phyloP scores from a whole-genome alignment of 1,140 invertebrate genomes.

The Trachelipus rathkii region DNA sequence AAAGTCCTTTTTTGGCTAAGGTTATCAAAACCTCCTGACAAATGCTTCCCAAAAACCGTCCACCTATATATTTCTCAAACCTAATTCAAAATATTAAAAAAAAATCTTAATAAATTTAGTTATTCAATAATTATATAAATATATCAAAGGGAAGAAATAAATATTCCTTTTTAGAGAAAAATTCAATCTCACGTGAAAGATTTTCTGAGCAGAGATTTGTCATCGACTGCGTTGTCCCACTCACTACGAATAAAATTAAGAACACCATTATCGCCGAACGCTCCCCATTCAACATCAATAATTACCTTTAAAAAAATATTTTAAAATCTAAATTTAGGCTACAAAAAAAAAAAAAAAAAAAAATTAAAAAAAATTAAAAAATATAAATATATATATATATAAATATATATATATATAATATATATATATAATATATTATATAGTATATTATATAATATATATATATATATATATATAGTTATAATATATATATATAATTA shows the following conservation, averaged over 20 bases:
- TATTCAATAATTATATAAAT: constrained; percentile 26
- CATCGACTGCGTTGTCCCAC: constrained; percentile 62
- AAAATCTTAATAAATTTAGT: too few relatives aligned
- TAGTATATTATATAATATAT: too few relatives aligned
- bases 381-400: too few relatives aligned
- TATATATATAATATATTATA: too few relatives aligned
- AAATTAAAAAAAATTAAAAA: too few relatives aligned
- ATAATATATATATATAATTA: too few relatives aligned
- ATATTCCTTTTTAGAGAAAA: background rate
- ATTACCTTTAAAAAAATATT: background rate
- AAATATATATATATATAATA: too few relatives aligned
- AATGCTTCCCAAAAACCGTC: constrained; percentile 83
- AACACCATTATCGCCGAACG: constrained; percentile 75
- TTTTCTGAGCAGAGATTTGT: constrained; percentile 56
- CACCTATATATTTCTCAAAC: constrained; percentile 75
- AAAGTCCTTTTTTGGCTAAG: constrained; percentile 55
- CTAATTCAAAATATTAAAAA: constrained; percentile 50
- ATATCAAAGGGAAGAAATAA: background rate
- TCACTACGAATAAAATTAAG: constrained; percentile 71
- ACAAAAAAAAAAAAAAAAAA: too few relatives aligned
- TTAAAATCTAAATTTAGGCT: too few relatives aligned
- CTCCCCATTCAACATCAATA: constrained; percentile 64
- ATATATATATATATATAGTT: too few relatives aligned
- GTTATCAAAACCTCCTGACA: constrained; percentile 58
- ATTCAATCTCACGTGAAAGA: constrained; percentile 55